These are phyloP conservation scores for Adineta ricciae DNA, from an alignment of 2,888 invertebrate genomes.

Conservation along the genomic window DNA sequence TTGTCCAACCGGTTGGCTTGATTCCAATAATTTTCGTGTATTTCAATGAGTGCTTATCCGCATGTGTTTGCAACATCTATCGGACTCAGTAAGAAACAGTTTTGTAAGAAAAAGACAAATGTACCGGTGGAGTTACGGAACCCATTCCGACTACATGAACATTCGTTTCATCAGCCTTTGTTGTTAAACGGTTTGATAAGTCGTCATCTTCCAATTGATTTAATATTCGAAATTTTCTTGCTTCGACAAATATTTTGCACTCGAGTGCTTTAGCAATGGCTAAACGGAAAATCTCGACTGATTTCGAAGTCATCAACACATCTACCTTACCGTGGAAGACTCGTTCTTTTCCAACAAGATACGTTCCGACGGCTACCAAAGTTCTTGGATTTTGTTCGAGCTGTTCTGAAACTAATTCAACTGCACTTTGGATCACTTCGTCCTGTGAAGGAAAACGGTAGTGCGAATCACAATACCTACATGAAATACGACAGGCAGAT, in stretches of 20 bases:
- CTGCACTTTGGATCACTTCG: conserved; percentile 57
- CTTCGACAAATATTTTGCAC: conserved; percentile 60
- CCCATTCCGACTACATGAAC: conserved; percentile 64
- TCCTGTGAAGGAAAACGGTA: conserved; percentile 62
- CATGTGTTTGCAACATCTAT: conserved; percentile 57
- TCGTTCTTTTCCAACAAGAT: conserved; percentile 60
- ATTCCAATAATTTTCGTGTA: conserved; percentile 59
- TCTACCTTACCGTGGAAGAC: conserved; percentile 44
- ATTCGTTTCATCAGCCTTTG: conserved; percentile 54
- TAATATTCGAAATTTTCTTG: conserved; percentile 57
- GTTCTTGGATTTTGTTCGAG: conserved; percentile 43
- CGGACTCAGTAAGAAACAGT: conserved; percentile 31
- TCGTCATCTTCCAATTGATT: conserved; percentile 49
- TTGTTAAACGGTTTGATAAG: conserved; percentile 45
- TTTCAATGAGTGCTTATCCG: conserved; percentile 52
- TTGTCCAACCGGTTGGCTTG: conserved; percentile 67
- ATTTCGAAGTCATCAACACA: not conserved
- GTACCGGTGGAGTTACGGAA: conserved; percentile 58
- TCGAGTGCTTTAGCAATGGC: conserved; percentile 59
- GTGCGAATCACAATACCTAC: conserved; percentile 59
- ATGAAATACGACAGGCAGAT: conserved; percentile 33
- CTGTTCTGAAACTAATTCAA: conserved; percentile 51
- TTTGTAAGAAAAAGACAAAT: no score
- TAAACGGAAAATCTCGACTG: conserved; percentile 52
- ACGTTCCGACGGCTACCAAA: conserved; percentile 61